phyloP scores from a whole-genome alignment of 2,113 vertebrate species.

The Loxodonta africana region DNA sequence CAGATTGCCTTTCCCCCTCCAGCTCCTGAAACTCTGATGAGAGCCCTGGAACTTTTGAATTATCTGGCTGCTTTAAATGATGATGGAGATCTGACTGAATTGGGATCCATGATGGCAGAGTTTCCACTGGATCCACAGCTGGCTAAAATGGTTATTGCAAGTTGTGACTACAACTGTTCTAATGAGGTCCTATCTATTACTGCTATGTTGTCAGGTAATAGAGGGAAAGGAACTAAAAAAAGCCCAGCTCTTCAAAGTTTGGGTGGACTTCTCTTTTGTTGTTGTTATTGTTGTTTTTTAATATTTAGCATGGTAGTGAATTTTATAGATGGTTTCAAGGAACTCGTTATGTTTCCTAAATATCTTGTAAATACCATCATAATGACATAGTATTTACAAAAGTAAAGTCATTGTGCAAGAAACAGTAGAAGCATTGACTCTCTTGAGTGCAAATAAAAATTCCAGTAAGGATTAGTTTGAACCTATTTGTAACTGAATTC shows the following conservation, averaged over 20 bases:
- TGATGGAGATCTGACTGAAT: constrained; percentile 97
- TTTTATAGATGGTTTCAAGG: constrained; percentile 71
- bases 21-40: constrained; percentile 99
- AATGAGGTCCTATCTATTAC: constrained; percentile 99
- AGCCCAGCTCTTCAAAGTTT: constrained; percentile 81
- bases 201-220: constrained; percentile 99
- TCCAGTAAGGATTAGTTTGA: constrained; percentile 59
- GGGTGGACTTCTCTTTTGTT: constrained; percentile 82
- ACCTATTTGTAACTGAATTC: constrained; percentile 60
- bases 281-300: constrained; percentile 51
- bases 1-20: constrained; percentile 67
- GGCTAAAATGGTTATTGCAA: constrained; percentile 99
- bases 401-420: constrained; percentile 61
- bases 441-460: constrained; percentile 69
- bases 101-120: constrained; percentile 99
- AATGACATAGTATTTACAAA: constrained; percentile 64
- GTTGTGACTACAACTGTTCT: constrained; percentile 99
- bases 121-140: constrained; percentile 98
- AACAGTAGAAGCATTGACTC: constrained; percentile 66
- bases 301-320: constrained; percentile 64
- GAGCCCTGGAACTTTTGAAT: constrained; percentile 97
- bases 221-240: constrained; percentile 86
- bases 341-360: constrained; percentile 68
- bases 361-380: constrained; percentile 72
- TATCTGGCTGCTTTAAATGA: constrained; percentile 98